phyloP scores from a whole-genome alignment of 2,888 invertebrate species.

The Chloromyia formosa region DNA sequence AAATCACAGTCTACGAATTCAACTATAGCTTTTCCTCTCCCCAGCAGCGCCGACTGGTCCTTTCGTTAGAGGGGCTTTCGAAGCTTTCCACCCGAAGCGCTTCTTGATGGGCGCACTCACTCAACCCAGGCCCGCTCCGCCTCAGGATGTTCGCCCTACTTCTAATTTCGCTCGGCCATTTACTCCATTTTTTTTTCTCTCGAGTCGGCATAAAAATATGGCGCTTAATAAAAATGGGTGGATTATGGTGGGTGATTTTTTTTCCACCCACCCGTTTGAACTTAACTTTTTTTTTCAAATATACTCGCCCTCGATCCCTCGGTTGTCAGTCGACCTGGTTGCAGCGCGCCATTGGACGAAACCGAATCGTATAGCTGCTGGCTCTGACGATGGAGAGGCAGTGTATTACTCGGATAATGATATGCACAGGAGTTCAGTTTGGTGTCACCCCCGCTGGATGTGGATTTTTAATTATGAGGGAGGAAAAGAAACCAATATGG shows the following conservation, averaged over 20 bases:
- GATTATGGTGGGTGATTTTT: conserved; percentile 24
- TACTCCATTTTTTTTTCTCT: conserved; percentile 23
- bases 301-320: not conserved
- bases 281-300: not conserved
- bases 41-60: not conserved
- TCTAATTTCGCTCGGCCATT: conserved; percentile 35
- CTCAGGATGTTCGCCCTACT: not conserved
- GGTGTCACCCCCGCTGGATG: conserved; percentile 45
- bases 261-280: conserved; percentile 18
- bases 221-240: conserved; percentile 43
- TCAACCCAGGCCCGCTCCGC: not conserved
- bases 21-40: conserved; percentile 19
- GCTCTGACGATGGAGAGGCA: not conserved
- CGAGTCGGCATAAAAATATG: conserved; percentile 41
- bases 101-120: conserved; percentile 33
- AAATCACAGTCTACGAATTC: conserved; percentile 34
- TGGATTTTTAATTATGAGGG: conserved; percentile 55
- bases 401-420: conserved; percentile 31
- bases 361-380: conserved; percentile 13
- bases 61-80: conserved; percentile 9
- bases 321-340: not conserved
- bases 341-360: conserved; percentile 29
- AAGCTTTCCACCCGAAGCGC: conserved; percentile 35
- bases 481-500: conserved; percentile 51
- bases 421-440: conserved; percentile 40